Conservation (phyloP, 2,113 vertebrate species). For the Lates calcarifer region DNA sequence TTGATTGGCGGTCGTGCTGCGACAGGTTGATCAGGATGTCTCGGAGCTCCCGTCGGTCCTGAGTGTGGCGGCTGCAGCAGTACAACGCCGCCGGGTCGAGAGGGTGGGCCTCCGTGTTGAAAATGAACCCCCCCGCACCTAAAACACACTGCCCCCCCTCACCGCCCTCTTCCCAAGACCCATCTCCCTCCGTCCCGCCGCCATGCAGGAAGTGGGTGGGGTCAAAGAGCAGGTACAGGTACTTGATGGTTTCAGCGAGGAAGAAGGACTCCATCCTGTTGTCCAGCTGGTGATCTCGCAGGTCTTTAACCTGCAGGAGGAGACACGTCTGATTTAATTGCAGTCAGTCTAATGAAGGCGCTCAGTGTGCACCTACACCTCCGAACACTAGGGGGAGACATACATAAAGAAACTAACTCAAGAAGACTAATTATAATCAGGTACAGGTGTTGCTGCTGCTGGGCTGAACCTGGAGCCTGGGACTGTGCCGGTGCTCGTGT, state of each 20-base stretch:
- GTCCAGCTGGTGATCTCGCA: slow-evolving; percentile 96
- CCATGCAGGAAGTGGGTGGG: slow-evolving; percentile 95
- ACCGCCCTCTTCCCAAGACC: slow-evolving; percentile 88
- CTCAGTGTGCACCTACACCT: not conserved
- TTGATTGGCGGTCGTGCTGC: slow-evolving; percentile 55
- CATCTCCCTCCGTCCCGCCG: slow-evolving; percentile 85
- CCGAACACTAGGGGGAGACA: not conserved
- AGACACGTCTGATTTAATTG: not conserved
- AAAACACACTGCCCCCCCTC: slow-evolving; percentile 89
- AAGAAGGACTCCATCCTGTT: slow-evolving; percentile 99
- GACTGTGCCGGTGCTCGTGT: too few species aligned
- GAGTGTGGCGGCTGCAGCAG: slow-evolving; percentile 88
- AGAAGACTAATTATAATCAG: too few species aligned
- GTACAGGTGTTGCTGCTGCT: too few species aligned
- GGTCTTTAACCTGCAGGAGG: slow-evolving; percentile 90
- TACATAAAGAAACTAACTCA: too few species aligned
- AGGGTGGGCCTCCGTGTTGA: slow-evolving; percentile 98
- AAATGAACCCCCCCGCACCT: slow-evolving; percentile 92
- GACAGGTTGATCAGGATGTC: slow-evolving; percentile 88
- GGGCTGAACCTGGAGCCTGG: too few species aligned
- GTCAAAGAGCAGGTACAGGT: slow-evolving; percentile 97
- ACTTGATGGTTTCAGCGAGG: slow-evolving; percentile 96
- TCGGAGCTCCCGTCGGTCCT: slow-evolving; percentile 89
- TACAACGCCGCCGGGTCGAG: slow-evolving; percentile 95
- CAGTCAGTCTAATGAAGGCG: too few species aligned